Evolutionary conservation across 2,797 vertebrate species (phyloP).

Genomic region (Coracias cyanogaster): DNA sequence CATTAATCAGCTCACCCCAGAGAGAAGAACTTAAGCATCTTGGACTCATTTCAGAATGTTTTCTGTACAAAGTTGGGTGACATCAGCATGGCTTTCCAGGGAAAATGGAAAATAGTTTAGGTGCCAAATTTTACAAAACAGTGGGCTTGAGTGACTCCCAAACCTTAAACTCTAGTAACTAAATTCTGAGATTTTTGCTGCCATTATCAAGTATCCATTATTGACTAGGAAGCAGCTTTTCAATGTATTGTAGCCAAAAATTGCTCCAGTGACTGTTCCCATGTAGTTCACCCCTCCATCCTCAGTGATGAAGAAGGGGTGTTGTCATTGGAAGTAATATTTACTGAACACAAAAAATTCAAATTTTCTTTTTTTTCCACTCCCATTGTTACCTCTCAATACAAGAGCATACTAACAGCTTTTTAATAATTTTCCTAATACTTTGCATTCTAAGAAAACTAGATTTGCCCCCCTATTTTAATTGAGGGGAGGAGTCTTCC

Average conservation of each 20-base stretch:
- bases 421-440: background rate
- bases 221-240: background rate
- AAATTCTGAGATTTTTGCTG: background rate
- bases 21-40: background rate
- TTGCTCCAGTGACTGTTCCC: background rate
- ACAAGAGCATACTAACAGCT: background rate
- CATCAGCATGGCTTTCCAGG: background rate
- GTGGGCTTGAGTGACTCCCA: background rate
- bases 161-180: background rate
- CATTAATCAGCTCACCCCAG: background rate
- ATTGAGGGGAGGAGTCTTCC: accelerated
- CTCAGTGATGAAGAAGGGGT: accelerated
- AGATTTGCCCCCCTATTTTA: background rate
- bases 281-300: background rate
- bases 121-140: background rate
- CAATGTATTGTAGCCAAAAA: background rate
- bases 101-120: background rate
- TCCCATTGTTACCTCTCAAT: background rate
- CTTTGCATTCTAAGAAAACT: background rate
- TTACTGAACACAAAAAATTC: background rate
- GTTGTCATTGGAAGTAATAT: background rate
- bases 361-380: background rate
- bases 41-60: background rate
- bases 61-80: background rate
- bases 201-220: background rate